Evolutionary conservation across 2,113 vertebrate species (phyloP), one percentile per base, ranked within the genome.

Genomic region (Martes martes): DNA sequence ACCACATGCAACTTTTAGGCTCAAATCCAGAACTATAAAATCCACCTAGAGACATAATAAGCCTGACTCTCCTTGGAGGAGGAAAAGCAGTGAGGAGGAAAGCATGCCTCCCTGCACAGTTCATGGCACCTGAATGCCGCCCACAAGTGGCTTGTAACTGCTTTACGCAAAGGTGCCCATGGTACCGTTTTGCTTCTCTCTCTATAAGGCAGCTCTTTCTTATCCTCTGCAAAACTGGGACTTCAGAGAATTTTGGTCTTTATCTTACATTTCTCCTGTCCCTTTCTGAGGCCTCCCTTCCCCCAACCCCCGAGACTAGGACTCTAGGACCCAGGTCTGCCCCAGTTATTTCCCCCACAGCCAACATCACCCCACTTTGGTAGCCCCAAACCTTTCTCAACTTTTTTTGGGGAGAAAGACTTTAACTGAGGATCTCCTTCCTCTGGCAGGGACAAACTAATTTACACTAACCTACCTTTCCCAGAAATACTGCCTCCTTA

Each of bases 1-100:
- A 97, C 97, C 97, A 98, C 98, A 98, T 98, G 98, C 97, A 98
- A 98, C 96, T 97, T 97, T 97, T 96, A 96, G 97, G 97, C 97
- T 97, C 91, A 89, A 86, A 89, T 97, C 97, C 98, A 98, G 89
- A 93, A 87, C 96, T 95, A 94, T 98, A 98, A 98, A 98, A 98
- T 92, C 91, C 13, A 98, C 97, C 93, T 96, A 98, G 85, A 96
- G 97, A 96, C 89, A 93, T 98, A 98, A 97, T 96, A 95, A 98
- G 89, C 84, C 88, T 65, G 71, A 85, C 71, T 97, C 36, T 92
- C 95, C 85, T 63, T 45, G 26, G 36, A 97, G 73, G 28, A 82
- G 39, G 59, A 69, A 76, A 83, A 93, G 83, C 47, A 36, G 47
- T 0, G 24, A 73, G 28, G 21, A 61, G 26, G 45, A 28, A 50